Base-by-base conservation (phyloP, 2,888 invertebrate genomes). In the Eupelmus urozonus region DNA sequence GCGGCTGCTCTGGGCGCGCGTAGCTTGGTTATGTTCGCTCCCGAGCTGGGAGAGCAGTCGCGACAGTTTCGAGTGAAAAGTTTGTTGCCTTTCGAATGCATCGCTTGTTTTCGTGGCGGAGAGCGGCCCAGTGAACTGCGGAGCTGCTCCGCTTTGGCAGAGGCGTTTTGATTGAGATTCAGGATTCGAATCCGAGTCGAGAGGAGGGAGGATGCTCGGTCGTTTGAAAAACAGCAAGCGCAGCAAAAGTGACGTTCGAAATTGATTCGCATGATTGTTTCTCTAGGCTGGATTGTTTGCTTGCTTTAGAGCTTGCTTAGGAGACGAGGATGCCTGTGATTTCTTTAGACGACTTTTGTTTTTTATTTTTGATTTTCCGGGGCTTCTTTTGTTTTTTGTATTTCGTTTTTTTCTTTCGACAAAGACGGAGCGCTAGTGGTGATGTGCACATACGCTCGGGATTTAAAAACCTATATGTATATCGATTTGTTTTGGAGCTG, bases 201-300 rank as follows among this genome's bases (percentile, higher is more conserved):
- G 71, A 40, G n/a, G 49, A 78, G 76, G 76, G 67, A 80, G 63
- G 79, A 73, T 74, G 76, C 62, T 80, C 76, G 80, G 73, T 70
- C 76, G 66, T 77, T 80, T 80, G 7, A 77, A 80, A 76, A 77
- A 76, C 76, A 77, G 51, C 71, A 66, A 42, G 72, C 69, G 55
- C 71, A 79, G 74, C 65, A 80, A 80, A 77, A 80, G 76, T 80
- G 73, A 80, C 76, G 74, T 80, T 80, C 72, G 63, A 79, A 71
- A 42, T 67, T 53, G 11, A 59, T n/a, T 72, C 25, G 71, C 76
- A 70, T 70, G 70, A 5, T 23, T 53, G n/a, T 59, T 45, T 65
- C 34, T n/a, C 25, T 34, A 34, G 18, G 34, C 1, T 53, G 20
- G 20, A 18, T 53, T 53, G 2, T 20, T 20, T 53, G 16, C 45